Evolutionary conservation across 92 coral and sea anemone genomes (phyloP).

Genomic region (Metridium senile): DNA sequence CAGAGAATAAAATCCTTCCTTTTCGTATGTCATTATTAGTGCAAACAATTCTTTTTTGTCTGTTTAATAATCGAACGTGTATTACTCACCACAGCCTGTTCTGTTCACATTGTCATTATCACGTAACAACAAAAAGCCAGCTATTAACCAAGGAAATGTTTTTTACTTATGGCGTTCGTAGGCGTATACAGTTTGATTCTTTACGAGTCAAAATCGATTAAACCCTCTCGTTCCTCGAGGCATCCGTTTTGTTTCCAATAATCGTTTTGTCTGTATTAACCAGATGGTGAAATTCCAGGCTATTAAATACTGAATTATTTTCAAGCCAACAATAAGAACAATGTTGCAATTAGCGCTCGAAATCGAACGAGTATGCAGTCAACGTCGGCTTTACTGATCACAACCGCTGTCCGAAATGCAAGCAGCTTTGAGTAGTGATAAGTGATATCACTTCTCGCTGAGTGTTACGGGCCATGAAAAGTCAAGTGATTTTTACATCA

Average conservation of each 20-base stretch:
- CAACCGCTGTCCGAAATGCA: background rate
- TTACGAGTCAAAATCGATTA: background rate
- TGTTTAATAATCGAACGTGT: background rate
- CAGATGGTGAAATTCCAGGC: slow-evolving; percentile 10
- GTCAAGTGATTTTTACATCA: background rate
- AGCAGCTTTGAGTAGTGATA: background rate
- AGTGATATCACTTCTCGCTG: no score
- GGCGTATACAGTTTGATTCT: background rate
- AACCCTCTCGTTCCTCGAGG: background rate
- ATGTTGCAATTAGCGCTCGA: background rate
- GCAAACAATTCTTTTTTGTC: background rate
- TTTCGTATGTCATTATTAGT: no score
- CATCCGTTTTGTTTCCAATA: background rate
- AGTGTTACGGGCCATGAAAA: background rate
- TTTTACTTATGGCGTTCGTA: background rate
- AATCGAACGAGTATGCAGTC: background rate
- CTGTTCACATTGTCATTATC: background rate
- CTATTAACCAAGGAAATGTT: background rate
- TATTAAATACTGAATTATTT: background rate
- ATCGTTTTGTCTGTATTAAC: background rate
- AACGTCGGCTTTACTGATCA: background rate
- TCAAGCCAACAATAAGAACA: background rate
- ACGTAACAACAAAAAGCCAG: background rate
- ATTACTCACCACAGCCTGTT: background rate
- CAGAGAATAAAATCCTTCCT: no score